A percentile compares a stretch with the other conserved stretches of the same genome.
Conservation (phyloP, 2,888 invertebrate species). For the Aphidoletes aphidimyza region DNA sequence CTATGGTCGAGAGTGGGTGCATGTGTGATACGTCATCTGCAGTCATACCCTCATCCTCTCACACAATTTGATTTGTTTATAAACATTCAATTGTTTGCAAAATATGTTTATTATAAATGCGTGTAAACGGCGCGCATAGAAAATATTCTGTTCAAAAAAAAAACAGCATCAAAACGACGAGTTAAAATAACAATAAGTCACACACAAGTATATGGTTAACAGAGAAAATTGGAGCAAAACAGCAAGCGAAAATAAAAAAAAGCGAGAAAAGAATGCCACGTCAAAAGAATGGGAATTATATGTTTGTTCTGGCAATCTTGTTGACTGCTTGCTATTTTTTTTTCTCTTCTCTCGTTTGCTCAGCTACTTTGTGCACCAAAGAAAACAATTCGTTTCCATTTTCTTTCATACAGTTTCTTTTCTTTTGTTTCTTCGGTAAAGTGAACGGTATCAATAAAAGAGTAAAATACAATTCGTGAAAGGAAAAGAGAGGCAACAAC, state of each 20-base stretch:
- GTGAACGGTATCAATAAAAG: slow-evolving; percentile 10
- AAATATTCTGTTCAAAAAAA: background rate
- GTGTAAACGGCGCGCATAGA: background rate
- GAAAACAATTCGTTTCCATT: slow-evolving; percentile 30
- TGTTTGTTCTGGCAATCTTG: slow-evolving; percentile 21
- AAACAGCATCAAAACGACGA: slow-evolving; percentile 2
- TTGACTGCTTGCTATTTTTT: background rate
- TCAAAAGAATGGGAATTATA: slow-evolving; percentile 39
- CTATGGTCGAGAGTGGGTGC: background rate
- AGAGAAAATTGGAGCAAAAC: background rate
- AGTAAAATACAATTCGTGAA: slow-evolving; percentile 16
- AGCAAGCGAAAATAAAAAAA: background rate
- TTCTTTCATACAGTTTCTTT: slow-evolving; percentile 31
- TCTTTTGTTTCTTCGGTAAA: background rate
- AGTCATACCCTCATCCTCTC: background rate
- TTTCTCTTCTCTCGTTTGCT: background rate
- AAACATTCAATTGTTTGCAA: slow-evolving; percentile 26
- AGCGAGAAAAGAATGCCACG: background rate
- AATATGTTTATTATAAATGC: slow-evolving; percentile 36
- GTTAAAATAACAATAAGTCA: slow-evolving; percentile 47
- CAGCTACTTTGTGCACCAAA: slow-evolving; percentile 19
- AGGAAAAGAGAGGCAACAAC: background rate
- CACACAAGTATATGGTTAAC: background rate
- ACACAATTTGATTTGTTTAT: background rate
- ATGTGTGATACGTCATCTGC: slow-evolving; percentile 16